Evolutionary conservation across 2,113 vertebrate species (phyloP), one percentile per base, ranked within the genome.

Genomic region (Cebidichthys violaceus): DNA sequence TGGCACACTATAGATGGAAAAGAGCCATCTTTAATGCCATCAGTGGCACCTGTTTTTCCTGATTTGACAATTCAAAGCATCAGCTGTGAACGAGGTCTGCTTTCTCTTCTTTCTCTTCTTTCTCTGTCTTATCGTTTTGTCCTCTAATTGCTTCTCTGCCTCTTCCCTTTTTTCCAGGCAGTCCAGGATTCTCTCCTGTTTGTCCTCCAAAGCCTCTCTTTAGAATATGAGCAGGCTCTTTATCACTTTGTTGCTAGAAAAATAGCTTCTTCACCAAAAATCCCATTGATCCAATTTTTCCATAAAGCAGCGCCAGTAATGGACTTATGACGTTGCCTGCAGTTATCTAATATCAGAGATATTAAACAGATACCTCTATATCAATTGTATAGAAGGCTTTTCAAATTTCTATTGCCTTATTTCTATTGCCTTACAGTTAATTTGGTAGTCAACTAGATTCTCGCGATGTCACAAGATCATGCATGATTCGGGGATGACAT

Each of bases 11-110:
- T 50, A 27, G 72, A 79, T 66, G 61, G 29, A 79, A 70, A 78
- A 10, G 11, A 68, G 27, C 17, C 31, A 52, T 67, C 27, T 3
- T 67, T 50, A 71, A 55, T 65, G 64, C 70, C 22, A 62, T 70
- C 70, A 77, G 64, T 43, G 55, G 68, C 65, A 73, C 52, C 72
- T 89, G 71, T 77, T 79, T 75, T 69, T 61, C 52, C 33, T 47
- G 59, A 20, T 70, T 80, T 76, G 39, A 77, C 4, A 0, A 60
- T 54, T 82, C 13, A 47, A 72, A 73, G 70, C 35, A 6, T 81
- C 74, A 65, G 47, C 60, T 57, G 59, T 69, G n/a, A 70, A 67
- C 24, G 29, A 70, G 45, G 33, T 54, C 54, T 70, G 13, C 9
- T 2, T 55, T n/a, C 39, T 24, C 41, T 6, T 57, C 15, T 18